Conservation (phyloP, 2,888 invertebrate species). For the Phortica okadai region DNA sequence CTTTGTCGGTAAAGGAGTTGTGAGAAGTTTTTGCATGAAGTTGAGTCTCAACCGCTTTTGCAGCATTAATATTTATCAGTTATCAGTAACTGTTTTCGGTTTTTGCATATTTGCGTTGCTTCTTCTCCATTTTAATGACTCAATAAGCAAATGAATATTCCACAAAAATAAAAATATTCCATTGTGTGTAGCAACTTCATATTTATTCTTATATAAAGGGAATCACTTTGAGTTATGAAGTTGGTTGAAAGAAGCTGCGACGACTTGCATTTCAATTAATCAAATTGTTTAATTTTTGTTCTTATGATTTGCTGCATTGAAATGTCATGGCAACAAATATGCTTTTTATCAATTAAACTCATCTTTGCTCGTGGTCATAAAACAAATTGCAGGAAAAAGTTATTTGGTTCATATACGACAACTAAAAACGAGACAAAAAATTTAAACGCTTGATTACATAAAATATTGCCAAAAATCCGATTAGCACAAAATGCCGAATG, state of each 20-base stretch:
- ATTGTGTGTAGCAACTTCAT: not conserved
- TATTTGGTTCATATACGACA: not conserved
- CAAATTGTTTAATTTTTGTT: too few species aligned
- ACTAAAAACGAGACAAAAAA: not conserved
- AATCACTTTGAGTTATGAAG: not conserved
- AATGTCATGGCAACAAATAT: too few species aligned
- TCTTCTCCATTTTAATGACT: conserved; percentile 52
- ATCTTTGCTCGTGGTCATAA: too few species aligned
- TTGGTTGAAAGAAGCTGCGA: not conserved
- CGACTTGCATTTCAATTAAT: too few species aligned
- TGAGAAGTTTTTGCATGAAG: conserved; percentile 62
- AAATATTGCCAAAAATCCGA: conserved; percentile 22
- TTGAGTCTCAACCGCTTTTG: conserved; percentile 57
- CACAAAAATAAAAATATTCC: conserved; percentile 33
- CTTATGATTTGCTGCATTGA: too few species aligned
- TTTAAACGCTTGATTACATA: conserved; percentile 11
- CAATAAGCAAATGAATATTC: conserved; percentile 64
- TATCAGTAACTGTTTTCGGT: conserved; percentile 55
- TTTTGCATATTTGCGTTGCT: conserved; percentile 22
- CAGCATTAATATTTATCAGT: conserved; percentile 68
- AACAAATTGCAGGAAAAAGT: too few species aligned
- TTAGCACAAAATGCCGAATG: conserved; percentile 2
- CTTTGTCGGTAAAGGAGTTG: not conserved
- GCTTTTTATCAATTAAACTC: too few species aligned
- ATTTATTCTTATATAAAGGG: not conserved